phyloP scores from a whole-genome alignment of 2,113 vertebrate genomes.

The Solea solea region DNA sequence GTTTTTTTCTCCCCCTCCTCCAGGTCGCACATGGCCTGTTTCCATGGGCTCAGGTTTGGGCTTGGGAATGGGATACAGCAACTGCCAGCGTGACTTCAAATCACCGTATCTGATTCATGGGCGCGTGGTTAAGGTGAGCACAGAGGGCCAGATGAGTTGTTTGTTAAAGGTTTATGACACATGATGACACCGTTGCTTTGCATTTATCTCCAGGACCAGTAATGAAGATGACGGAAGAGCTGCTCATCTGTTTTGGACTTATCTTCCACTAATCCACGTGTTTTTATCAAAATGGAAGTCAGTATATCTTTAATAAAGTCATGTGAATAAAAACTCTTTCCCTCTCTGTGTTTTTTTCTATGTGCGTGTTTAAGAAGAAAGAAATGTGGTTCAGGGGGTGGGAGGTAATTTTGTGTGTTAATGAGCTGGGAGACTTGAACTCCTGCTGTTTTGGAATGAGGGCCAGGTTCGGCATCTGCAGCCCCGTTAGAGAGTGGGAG shows the following conservation, averaged over 20 bases:
- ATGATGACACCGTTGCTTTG: conserved; percentile 27
- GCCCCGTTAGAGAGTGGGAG: conserved; percentile 65
- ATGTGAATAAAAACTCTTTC: conserved; percentile 28
- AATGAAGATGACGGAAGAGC: conserved; percentile 30
- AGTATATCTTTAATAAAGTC: conserved; percentile 73
- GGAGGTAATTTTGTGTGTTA: conserved; percentile 75
- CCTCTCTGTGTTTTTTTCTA: conserved; percentile 32
- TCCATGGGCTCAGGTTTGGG: conserved; percentile 89
- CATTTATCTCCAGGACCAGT: conserved; percentile 70
- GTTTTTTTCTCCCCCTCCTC: conserved; percentile 3
- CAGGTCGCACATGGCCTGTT: conserved; percentile 90
- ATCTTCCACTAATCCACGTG: conserved; percentile 7
- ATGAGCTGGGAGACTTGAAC: conserved; percentile 77
- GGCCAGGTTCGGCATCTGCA: conserved; percentile 82
- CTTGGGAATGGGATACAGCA: conserved; percentile 91
- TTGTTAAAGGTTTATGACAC: conserved; percentile 18
- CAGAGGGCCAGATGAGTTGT: not conserved
- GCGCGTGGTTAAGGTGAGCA: conserved; percentile 87
- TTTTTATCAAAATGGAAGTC: conserved; percentile 37
- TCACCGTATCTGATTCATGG: conserved; percentile 89
- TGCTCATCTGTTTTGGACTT: conserved; percentile 37
- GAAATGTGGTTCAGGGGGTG: conserved; percentile 64
- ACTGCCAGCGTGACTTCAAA: conserved; percentile 93
- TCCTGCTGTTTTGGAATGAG: conserved; percentile 81
- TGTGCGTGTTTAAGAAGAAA: conserved; percentile 58